A percentile compares a stretch with the other conserved stretches of the same genome.
phyloP scores from a whole-genome alignment of 37 sponge, comb jelly and placozoan genomes.

The Beroe forskalii region DNA sequence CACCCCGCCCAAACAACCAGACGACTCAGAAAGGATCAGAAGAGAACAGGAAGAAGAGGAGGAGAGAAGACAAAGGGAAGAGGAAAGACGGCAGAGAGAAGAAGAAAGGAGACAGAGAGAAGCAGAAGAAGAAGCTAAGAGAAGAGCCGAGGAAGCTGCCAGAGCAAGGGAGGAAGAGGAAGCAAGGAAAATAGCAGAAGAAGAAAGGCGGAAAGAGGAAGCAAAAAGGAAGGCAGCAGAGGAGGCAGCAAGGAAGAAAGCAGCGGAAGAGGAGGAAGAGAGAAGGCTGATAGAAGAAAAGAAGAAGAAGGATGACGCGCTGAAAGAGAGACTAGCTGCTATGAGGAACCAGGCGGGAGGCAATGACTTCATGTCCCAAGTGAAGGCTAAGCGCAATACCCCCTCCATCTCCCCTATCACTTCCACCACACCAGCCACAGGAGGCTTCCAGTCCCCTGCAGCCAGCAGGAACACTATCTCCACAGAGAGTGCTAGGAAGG shows the following conservation, averaged over 20 bases:
- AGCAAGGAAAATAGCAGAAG: background rate
- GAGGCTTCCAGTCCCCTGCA: background rate
- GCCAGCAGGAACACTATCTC: background rate
- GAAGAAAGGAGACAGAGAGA: background rate
- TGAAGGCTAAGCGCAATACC: conserved; percentile 26
- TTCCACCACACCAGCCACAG: background rate
- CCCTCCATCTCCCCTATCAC: background rate
- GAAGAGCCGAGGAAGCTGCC: background rate
- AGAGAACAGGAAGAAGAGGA: background rate
- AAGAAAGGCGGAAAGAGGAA: background rate
- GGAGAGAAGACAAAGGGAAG: background rate
- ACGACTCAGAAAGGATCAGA: background rate
- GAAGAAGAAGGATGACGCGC: conserved; percentile 9
- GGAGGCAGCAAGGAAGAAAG: background rate
- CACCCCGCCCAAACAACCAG: background rate
- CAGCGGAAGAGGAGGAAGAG: background rate
- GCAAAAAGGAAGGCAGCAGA: conserved; percentile 24
- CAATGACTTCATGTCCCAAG: conserved; percentile 50
- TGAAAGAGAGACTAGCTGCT: conserved; percentile 48
- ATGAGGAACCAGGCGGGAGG: background rate
- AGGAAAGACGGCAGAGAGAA: background rate
- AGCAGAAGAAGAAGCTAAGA: conserved; percentile 5
- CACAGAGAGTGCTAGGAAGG: background rate
- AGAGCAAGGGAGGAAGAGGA: background rate
- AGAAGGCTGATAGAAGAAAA: background rate